A percentile compares a stretch with the other conserved stretches of the same genome.
Evolutionary conservation across 2,113 vertebrate genomes (phyloP).

Genomic region (Malurus melanocephalus): DNA sequence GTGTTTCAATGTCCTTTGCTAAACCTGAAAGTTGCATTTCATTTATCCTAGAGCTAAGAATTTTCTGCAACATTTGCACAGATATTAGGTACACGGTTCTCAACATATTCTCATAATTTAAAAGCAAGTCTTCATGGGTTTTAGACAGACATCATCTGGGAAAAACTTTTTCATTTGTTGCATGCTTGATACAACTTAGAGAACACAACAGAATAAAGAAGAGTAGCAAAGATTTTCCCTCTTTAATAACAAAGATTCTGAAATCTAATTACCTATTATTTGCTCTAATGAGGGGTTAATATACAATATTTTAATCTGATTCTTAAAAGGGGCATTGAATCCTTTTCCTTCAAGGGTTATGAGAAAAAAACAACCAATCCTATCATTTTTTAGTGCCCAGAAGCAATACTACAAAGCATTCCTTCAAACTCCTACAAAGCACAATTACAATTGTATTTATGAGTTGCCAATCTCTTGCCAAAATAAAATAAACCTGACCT

Average conservation of each 20-base stretch:
- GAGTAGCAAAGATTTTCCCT: neutral
- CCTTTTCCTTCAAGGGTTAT: neutral
- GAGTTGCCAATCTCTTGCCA: neutral
- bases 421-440: neutral
- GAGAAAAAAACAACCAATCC: neutral
- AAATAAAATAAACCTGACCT: slow-evolving; percentile 14
- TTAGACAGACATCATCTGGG: neutral
- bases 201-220: neutral
- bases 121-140: neutral
- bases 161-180: neutral
- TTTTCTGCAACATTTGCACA: neutral
- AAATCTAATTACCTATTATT: neutral
- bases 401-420: neutral
- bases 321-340: neutral
- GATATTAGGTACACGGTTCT: neutral
- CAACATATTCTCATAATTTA: neutral
- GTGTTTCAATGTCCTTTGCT: neutral
- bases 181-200: fast-evolving
- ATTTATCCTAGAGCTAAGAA: neutral
- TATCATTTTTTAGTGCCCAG: neutral
- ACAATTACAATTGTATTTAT: slow-evolving; percentile 8
- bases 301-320: neutral
- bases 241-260: neutral
- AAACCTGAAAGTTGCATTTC: neutral
- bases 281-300: neutral